These are phyloP conservation scores for Lasiurus cinereus DNA, from an alignment of 2,113 vertebrate species.

Conservation along the genomic window DNA sequence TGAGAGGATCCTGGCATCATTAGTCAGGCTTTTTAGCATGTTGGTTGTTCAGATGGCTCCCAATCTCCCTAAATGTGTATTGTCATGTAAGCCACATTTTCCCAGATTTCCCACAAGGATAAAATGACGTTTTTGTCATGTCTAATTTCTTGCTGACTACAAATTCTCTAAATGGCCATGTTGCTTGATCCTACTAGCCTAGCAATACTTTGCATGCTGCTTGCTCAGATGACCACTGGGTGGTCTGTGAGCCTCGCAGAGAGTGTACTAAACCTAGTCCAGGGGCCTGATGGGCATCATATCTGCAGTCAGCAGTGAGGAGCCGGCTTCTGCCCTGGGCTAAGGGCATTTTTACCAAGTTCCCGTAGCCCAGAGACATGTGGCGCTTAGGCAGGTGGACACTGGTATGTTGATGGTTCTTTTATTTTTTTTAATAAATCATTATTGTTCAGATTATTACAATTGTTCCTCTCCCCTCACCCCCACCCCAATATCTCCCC, in stretches of 20 bases:
- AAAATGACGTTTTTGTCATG: background rate
- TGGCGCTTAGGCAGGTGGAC: too few relatives aligned
- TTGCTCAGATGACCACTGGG: background rate
- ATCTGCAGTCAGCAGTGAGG: background rate
- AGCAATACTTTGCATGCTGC: background rate
- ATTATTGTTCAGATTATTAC: too few relatives aligned
- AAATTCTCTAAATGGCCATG: background rate
- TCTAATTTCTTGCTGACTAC: slow-evolving; percentile 14
- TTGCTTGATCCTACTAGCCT: background rate
- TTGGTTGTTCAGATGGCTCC: background rate
- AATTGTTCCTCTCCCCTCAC: too few relatives aligned
- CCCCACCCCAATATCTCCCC: too few relatives aligned
- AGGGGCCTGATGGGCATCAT: too few relatives aligned
- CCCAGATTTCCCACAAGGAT: background rate
- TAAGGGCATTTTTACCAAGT: background rate
- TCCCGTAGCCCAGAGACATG: background rate
- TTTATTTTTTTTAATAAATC: too few relatives aligned
- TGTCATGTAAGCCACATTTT: background rate
- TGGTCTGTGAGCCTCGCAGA: background rate
- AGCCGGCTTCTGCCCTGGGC: background rate
- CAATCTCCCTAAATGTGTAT: too few relatives aligned
- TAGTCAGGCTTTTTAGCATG: background rate
- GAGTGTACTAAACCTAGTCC: background rate
- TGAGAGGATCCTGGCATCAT: background rate
- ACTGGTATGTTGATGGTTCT: background rate